Evolutionary conservation across 2,797 vertebrate species (phyloP).

Genomic region (Leptatherina wallacei): DNA sequence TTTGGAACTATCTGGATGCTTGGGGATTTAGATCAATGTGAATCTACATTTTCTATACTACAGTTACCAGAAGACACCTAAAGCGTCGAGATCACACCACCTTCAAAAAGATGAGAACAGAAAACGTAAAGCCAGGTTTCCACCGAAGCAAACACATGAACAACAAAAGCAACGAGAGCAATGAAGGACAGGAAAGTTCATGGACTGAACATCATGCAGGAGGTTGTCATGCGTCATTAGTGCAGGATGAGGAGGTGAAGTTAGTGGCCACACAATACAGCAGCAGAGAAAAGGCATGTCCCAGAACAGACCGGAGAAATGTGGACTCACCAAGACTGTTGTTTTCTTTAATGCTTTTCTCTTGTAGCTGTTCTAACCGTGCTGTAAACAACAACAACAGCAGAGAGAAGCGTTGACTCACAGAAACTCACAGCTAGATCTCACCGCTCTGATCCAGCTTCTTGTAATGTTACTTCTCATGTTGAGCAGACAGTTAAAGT

Average conservation of each 20-base stretch:
- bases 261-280: conserved; percentile 25
- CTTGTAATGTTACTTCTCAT: not conserved
- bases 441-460: not conserved
- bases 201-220: conserved; percentile 56
- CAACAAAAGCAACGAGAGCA: conserved; percentile 11
- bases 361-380: conserved; percentile 97
- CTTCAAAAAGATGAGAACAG: conserved; percentile 20
- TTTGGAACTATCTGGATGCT: not conserved
- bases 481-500: conserved; percentile 6
- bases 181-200: conserved; percentile 22
- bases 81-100: conserved; percentile 8
- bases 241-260: conserved; percentile 44
- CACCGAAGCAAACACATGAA: conserved; percentile 34
- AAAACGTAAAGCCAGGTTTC: conserved; percentile 30
- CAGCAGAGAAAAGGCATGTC: conserved; percentile 21
- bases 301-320: conserved; percentile 24
- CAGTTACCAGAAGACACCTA: not conserved
- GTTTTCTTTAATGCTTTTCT: conserved; percentile 98
- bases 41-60: not conserved
- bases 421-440: conserved; percentile 7
- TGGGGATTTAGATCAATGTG: not conserved
- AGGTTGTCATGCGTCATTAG: conserved; percentile 62
- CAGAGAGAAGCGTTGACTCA: conserved; percentile 50
- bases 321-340: conserved; percentile 95
- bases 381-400: conserved; percentile 92